Evolutionary conservation across 2,797 vertebrate species (phyloP).

Genomic region (Enteromius trimaculatus): DNA sequence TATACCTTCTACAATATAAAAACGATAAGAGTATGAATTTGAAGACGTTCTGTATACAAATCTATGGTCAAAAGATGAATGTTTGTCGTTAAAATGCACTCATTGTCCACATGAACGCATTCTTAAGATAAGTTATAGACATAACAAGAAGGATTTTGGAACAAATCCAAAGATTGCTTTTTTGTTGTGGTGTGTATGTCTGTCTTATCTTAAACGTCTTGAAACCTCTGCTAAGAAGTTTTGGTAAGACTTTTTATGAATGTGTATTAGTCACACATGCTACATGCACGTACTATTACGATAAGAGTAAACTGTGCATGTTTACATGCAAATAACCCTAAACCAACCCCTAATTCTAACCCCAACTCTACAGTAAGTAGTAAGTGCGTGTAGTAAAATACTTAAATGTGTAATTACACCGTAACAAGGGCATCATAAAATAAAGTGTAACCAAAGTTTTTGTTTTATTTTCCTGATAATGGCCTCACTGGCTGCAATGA

Average conservation of each 20-base stretch:
- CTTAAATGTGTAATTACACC: not conserved
- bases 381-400: not conserved
- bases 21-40: not conserved
- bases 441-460: not conserved
- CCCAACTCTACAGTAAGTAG: not conserved
- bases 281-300: not conserved
- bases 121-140: not conserved
- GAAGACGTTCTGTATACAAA: not conserved
- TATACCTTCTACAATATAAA: not conserved
- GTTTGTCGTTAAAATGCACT: not conserved
- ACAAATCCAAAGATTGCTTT: not conserved
- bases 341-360: not conserved
- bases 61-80: not conserved
- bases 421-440: not conserved
- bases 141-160: not conserved
- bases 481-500: not conserved
- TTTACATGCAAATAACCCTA: not conserved
- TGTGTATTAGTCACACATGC: not conserved
- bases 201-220: not conserved
- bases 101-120: not conserved
- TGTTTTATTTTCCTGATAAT: not conserved
- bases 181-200: not conserved
- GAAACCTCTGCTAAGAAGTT: not conserved
- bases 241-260: not conserved
- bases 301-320: not conserved